Conservation (phyloP, 2,113 vertebrate species). For the Vombatus ursinus region DNA sequence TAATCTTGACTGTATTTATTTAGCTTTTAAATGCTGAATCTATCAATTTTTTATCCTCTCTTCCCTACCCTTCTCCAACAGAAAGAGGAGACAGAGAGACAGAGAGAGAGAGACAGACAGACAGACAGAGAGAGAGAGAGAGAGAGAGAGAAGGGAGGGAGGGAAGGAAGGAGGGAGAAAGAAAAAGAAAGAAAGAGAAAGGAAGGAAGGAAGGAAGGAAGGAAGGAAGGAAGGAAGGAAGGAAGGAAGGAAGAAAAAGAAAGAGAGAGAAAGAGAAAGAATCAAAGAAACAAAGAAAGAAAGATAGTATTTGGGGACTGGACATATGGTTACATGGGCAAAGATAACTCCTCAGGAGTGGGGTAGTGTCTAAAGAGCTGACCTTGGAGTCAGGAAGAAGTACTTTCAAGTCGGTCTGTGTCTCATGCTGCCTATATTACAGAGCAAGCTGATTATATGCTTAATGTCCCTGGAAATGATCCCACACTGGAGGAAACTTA, state of each 20-base stretch:
- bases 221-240: too few species aligned
- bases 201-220: too few species aligned
- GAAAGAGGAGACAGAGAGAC: too few species aligned
- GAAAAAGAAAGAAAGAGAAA: background rate
- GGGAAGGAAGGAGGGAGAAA: too few species aligned
- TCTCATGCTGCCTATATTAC: background rate
- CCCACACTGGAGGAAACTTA: background rate
- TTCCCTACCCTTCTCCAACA: too few species aligned
- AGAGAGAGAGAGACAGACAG: too few species aligned
- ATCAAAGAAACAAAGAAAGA: too few species aligned
- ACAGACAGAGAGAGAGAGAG: background rate
- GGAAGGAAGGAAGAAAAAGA: background rate
- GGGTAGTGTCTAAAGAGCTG: background rate
- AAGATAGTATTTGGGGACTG: background rate
- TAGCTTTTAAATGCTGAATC: too few species aligned
- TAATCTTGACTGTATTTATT: background rate
- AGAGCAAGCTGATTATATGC: background rate
- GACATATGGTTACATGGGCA: background rate
- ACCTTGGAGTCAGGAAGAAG: background rate
- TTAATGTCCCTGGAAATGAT: background rate
- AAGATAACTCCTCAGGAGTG: background rate
- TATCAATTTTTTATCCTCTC: too few species aligned
- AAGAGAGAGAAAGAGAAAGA: background rate
- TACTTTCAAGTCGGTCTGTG: background rate
- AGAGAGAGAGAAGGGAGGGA: too few species aligned